phyloP scores from a whole-genome alignment of 2,888 invertebrate genomes.

The Gryllus longicercus region DNA sequence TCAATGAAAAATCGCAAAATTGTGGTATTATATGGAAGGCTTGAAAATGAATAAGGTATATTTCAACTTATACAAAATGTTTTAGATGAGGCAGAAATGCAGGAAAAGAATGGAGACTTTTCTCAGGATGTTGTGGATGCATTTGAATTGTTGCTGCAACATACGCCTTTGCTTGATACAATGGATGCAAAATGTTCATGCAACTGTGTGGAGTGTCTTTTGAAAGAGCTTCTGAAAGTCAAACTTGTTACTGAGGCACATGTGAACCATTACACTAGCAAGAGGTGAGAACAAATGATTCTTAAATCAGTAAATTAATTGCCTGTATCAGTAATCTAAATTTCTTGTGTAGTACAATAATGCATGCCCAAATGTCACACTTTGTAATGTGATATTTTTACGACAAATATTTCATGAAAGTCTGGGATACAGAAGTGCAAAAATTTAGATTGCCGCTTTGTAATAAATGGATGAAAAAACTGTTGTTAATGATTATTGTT shows the following conservation, averaged over 20 bases:
- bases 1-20: too few relatives aligned
- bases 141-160: slow-evolving; percentile 79
- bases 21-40: too few relatives aligned
- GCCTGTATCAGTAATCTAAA: too few relatives aligned
- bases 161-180: slow-evolving; percentile 78
- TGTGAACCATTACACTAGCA: slow-evolving; percentile 64
- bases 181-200: slow-evolving; percentile 87
- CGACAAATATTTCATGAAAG: not conserved
- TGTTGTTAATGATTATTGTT: too few relatives aligned
- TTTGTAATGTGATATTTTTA: not conserved
- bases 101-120: slow-evolving; percentile 55
- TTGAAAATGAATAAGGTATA: too few relatives aligned
- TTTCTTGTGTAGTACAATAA: not conserved
- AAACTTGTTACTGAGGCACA: slow-evolving; percentile 77
- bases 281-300: slow-evolving; percentile 49
- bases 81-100: slow-evolving; percentile 20
- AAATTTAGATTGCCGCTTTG: not conserved
- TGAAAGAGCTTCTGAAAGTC: slow-evolving; percentile 77
- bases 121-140: slow-evolving; percentile 76
- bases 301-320: not conserved
- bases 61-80: not conserved
- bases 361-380: not conserved
- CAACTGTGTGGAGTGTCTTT: slow-evolving; percentile 77
- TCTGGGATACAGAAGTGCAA: not conserved
- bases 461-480: too few relatives aligned